These are phyloP conservation scores for Tetrapedia diversipes DNA, from an alignment of 2,888 invertebrate species.

Conservation along the genomic window DNA sequence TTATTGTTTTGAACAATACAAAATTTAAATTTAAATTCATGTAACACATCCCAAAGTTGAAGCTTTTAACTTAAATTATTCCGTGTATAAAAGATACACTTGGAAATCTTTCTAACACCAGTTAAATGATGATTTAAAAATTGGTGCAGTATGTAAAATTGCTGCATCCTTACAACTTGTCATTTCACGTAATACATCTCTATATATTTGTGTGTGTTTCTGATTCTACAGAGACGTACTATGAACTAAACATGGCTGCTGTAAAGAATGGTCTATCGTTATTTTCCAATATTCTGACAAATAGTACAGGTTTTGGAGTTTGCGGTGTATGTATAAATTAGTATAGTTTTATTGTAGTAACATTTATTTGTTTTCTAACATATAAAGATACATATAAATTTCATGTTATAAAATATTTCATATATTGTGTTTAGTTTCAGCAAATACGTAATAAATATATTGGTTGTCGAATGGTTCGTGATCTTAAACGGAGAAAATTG, in stretches of 20 bases:
- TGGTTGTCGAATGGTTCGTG: constrained; percentile 90
- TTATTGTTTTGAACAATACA: too few species aligned
- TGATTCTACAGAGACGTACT: too few species aligned
- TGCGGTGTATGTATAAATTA: constrained; percentile 63
- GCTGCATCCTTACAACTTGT: too few species aligned
- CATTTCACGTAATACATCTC: too few species aligned
- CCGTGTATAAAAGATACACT: too few species aligned
- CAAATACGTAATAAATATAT: constrained; percentile 85
- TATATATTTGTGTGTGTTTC: too few species aligned
- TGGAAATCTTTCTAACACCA: too few species aligned
- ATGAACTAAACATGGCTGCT: constrained; percentile 61
- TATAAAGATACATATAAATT: not conserved
- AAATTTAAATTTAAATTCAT: too few species aligned
- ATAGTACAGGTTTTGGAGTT: constrained; percentile 40
- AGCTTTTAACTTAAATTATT: too few species aligned
- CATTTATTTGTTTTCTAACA: not conserved
- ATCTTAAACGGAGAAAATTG: constrained; percentile 91
- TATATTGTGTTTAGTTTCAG: constrained; percentile 84
- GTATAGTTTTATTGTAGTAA: not conserved
- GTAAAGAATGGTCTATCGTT: constrained; percentile 43
- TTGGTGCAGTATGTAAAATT: too few species aligned
- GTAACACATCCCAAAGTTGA: too few species aligned
- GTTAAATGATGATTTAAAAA: too few species aligned
- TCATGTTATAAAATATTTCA: not conserved
- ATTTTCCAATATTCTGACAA: constrained; percentile 61